Base-by-base conservation (phyloP, 2,797 vertebrate species). In the Dromococcyx pavoninus region DNA sequence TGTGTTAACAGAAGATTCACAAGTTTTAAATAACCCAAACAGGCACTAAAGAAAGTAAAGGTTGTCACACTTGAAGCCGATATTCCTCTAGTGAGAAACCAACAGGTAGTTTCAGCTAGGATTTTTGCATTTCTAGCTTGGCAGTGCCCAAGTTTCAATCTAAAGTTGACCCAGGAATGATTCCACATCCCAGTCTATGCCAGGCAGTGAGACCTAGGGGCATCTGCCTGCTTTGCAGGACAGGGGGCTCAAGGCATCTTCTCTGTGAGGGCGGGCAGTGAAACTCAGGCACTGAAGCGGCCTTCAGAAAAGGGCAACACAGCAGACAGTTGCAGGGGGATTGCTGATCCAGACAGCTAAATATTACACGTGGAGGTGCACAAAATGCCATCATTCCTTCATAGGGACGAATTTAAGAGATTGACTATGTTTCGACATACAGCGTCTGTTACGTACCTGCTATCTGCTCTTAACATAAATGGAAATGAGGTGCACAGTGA, bases 11-110 rank as follows among this genome's bases (percentile, higher is more conserved):
- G 33, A 89, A 72, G 60, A 71, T 61, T 77, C 90, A 62, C 64
- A 71, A 11, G 1, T 62, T 96, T 95, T 94, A 95, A 93, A 66
- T 71, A 95, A 48, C 66, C 27, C 77, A 90, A 91, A 86, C 66
- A 93, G 66, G 41, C 88, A 83, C 75, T 72, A 86, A 97, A 74
- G 72, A 95, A 94, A 37, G 72, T 81, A 95, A 97, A 95, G 5
- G 3, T 94, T 88, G 67, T 78, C 67, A 46, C 3, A 14, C 79
- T 94, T 91, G 28, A 60, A 80, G 93, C 78, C 8, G 1, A 86
- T 87, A 91, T 43, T 84, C 46, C 51, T 33, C 30, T 88, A 89
- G 85, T 14, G 24, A 96, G 85, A 96, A 95, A 85, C 80, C 23
- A 91, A 53, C 58, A 83, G 72, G 70, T 27, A 88, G 14, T 87